Conservation (phyloP, 2,888 invertebrate species). For the Drosophila pullipes region DNA sequence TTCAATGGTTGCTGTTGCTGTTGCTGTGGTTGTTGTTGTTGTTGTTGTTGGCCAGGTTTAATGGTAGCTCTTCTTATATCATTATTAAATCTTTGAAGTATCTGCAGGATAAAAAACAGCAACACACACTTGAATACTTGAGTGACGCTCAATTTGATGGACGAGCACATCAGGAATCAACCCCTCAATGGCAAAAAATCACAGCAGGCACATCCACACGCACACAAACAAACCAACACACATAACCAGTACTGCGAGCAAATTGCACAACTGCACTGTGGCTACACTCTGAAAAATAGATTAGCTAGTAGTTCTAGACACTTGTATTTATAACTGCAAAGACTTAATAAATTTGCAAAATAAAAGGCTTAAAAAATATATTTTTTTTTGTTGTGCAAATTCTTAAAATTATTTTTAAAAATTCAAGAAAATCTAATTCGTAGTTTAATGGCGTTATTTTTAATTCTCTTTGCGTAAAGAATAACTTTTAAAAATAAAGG, state of each 20-base stretch:
- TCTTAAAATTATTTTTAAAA: too few relatives aligned
- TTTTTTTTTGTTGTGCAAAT: too few relatives aligned
- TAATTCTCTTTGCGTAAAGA: background rate
- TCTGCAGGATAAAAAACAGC: constrained; percentile 64
- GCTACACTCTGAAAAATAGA: background rate
- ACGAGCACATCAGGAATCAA: constrained; percentile 62
- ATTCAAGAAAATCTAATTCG: background rate
- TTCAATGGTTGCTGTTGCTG: constrained; percentile 6
- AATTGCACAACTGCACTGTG: constrained; percentile 38
- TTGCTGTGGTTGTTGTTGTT: background rate
- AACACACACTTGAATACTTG: constrained; percentile 76
- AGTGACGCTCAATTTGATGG: constrained; percentile 81
- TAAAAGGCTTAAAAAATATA: too few relatives aligned
- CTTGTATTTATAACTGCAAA: background rate
- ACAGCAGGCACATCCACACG: constrained; percentile 58
- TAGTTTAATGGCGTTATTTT: background rate
- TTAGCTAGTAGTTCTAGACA: rapidly evolving
- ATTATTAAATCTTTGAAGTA: constrained; percentile 81
- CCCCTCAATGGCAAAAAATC: constrained; percentile 70
- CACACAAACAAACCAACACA: background rate
- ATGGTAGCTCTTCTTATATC: constrained; percentile 76
- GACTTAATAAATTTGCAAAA: background rate
- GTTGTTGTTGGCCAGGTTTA: constrained; percentile 55
- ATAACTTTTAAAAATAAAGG: background rate
- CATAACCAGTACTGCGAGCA: background rate